A percentile compares a stretch with the other conserved stretches of the same genome.
Conservation (phyloP, 2,113 vertebrate genomes). For the Catharus fuscescens region DNA sequence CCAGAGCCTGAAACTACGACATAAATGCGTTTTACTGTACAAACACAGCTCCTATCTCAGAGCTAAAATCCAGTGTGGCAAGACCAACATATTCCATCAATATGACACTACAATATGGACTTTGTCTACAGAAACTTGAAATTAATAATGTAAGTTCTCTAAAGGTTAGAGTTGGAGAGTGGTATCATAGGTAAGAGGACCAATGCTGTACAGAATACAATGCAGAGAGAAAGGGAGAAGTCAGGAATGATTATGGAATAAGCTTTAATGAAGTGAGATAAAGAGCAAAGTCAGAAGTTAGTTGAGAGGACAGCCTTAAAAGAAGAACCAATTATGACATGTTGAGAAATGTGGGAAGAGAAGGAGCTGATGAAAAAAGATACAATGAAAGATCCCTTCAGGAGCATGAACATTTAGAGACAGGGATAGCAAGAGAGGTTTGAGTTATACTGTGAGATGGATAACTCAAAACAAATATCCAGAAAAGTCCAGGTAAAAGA, state of each 20-base stretch:
- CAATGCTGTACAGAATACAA: neutral
- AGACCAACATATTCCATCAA: neutral
- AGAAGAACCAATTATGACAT: neutral
- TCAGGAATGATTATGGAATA: neutral
- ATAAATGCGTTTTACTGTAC: neutral
- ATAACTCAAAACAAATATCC: neutral
- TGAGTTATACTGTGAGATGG: neutral
- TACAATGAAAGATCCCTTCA: neutral
- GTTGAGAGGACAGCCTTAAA: neutral
- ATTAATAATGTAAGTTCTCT: neutral
- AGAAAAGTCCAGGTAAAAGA: neutral
- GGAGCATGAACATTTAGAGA: neutral
- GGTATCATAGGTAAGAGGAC: neutral
- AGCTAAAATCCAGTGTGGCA: neutral
- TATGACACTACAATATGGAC: neutral
- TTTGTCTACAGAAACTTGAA: neutral
- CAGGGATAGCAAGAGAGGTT: neutral
- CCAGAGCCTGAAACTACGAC: neutral
- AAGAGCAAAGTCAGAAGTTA: neutral
- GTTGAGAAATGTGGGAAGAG: neutral
- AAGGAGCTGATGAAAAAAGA: neutral
- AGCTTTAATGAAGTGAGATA: neutral
- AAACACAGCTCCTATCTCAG: neutral
- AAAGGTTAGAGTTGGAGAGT: neutral
- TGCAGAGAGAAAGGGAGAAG: neutral